Conservation (phyloP, 1,140 invertebrate genomes). For the Nixonia krombeini region DNA sequence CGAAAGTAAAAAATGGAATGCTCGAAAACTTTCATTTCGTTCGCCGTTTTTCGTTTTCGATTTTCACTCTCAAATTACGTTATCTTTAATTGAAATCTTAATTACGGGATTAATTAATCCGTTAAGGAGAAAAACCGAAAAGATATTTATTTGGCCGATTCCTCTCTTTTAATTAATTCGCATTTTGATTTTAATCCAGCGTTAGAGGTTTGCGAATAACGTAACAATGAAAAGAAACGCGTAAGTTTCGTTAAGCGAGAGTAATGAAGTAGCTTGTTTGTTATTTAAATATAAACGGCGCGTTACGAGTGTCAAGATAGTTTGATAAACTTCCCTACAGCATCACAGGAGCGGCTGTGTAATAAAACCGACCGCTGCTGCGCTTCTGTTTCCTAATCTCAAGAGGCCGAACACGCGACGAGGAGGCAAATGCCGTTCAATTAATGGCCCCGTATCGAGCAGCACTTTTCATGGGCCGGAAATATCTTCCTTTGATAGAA, state of each 20-base stretch:
- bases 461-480: conserved; percentile 42
- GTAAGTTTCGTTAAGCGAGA: background rate
- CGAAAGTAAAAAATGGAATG: too few relatives aligned
- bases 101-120: too few relatives aligned
- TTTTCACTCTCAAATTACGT: too few relatives aligned
- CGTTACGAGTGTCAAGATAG: background rate
- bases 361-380: conserved; percentile 33
- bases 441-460: conserved; percentile 32
- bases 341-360: conserved; percentile 11
- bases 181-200: too few relatives aligned
- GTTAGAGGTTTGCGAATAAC: too few relatives aligned
- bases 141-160: too few relatives aligned
- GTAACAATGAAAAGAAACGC: too few relatives aligned
- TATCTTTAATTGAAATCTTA: too few relatives aligned
- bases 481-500: conserved; percentile 28
- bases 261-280: background rate
- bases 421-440: conserved; percentile 28
- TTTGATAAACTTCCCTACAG: background rate
- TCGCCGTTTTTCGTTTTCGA: too few relatives aligned
- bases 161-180: too few relatives aligned
- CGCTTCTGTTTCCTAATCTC: conserved; percentile 33
- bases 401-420: conserved; percentile 33
- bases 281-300: background rate
- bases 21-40: too few relatives aligned
- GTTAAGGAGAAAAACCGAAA: too few relatives aligned